phyloP scores from a whole-genome alignment of 1,140 invertebrate species.

The Saccostrea echinata region DNA sequence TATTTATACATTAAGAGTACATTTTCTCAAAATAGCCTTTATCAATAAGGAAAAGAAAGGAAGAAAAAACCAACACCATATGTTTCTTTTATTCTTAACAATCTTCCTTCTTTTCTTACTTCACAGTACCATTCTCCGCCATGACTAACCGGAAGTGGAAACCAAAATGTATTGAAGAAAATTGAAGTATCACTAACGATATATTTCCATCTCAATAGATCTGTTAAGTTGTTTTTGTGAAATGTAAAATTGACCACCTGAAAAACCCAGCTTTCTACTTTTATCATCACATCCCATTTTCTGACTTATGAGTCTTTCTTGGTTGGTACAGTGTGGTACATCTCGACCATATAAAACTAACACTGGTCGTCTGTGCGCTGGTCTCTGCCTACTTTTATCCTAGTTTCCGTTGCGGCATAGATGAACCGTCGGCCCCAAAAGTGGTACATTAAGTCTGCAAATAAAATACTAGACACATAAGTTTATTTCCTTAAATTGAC shows the following conservation, averaged over 20 bases:
- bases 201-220: neutral
- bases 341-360: neutral
- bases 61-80: neutral
- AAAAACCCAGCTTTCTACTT: neutral
- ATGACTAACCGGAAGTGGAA: neutral
- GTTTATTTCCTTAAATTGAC: conserved; percentile 17
- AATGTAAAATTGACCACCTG: neutral
- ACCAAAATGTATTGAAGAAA: neutral
- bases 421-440: neutral
- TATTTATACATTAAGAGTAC: neutral
- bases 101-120: neutral
- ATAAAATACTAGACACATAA: conserved; percentile 1
- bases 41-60: neutral
- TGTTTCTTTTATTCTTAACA: conserved; percentile 1
- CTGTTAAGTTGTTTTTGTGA: neutral
- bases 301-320: neutral
- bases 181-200: neutral
- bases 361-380: neutral
- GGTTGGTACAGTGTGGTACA: neutral
- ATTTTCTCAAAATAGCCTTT: neutral
- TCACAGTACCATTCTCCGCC: neutral
- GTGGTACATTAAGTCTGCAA: conserved; percentile 9
- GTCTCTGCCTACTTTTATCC: neutral
- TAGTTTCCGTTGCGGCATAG: conserved; percentile 6
- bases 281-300: neutral